These are phyloP conservation scores for Anolis sagrei DNA, from an alignment of 2,113 vertebrate species.

Conservation along the genomic window DNA sequence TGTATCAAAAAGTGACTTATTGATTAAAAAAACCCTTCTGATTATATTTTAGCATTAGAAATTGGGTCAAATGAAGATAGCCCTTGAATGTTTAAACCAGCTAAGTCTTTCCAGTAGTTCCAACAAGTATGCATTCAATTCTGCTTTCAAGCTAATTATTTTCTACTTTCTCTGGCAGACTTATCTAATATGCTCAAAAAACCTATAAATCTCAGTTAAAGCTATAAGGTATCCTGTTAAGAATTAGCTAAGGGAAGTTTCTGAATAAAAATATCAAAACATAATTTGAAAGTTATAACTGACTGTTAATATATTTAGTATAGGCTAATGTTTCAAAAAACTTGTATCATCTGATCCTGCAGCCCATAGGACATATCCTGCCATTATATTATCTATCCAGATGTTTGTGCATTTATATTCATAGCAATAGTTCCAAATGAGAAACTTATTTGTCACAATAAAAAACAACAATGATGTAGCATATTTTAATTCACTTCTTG, in stretches of 20 bases:
- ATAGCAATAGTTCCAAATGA: background rate
- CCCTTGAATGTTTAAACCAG: slow-evolving; percentile 20
- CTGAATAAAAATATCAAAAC: slow-evolving; percentile 34
- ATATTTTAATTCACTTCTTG: background rate
- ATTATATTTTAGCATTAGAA: slow-evolving; percentile 8
- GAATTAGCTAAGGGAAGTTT: slow-evolving; percentile 34
- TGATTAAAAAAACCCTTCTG: slow-evolving; percentile 28
- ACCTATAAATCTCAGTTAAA: slow-evolving; percentile 31
- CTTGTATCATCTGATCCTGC: background rate
- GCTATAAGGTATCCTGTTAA: slow-evolving; percentile 42
- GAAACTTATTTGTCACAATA: background rate
- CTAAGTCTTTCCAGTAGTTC: slow-evolving; percentile 22
- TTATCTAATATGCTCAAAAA: slow-evolving; percentile 46
- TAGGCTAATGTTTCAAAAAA: slow-evolving; percentile 29
- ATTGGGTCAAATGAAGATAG: slow-evolving; percentile 25
- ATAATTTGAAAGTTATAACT: slow-evolving; percentile 47
- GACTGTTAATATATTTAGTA: slow-evolving; percentile 2
- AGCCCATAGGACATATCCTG: background rate
- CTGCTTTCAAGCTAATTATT: slow-evolving; percentile 44
- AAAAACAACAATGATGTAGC: no score
- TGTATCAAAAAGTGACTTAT: slow-evolving; percentile 4
- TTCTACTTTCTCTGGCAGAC: slow-evolving; percentile 32
- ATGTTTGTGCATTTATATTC: background rate
- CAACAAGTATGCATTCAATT: slow-evolving; percentile 28
- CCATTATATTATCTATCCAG: background rate